Conservation (phyloP, 2,888 invertebrate genomes). For the Cabera pusaria region DNA sequence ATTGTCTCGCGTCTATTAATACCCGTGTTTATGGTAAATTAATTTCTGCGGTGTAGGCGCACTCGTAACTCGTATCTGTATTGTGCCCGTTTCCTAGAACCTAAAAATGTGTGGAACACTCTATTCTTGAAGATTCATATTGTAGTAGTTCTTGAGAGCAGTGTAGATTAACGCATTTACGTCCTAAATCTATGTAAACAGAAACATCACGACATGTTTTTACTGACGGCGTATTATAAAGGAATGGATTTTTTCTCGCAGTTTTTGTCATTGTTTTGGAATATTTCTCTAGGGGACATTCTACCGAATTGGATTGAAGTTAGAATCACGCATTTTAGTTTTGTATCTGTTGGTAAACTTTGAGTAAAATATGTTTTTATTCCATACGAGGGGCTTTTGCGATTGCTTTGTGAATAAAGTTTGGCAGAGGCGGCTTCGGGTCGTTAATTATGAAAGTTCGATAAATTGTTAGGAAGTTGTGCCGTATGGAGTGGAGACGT, state of each 20-base stretch:
- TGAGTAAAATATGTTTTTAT: constrained; percentile 27
- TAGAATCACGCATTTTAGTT: constrained; percentile 63
- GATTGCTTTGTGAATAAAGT: constrained; percentile 30
- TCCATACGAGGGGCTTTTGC: constrained; percentile 27
- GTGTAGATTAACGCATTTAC: no score
- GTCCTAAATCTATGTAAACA: no score
- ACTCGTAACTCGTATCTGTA: constrained; percentile 35
- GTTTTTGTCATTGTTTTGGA: constrained; percentile 74
- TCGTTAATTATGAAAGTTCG: constrained; percentile 55
- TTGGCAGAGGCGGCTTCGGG: constrained; percentile 36
- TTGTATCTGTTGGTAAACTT: constrained; percentile 33
- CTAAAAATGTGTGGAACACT: no score
- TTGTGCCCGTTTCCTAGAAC: constrained; percentile 22
- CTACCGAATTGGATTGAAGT: constrained; percentile 78
- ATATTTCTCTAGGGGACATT: constrained; percentile 73
- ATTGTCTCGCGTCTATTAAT: constrained; percentile 79
- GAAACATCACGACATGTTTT: no score
- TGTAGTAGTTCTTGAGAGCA: no score
- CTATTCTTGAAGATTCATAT: no score
- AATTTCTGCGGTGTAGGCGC: constrained; percentile 56
- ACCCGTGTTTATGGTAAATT: constrained; percentile 70
- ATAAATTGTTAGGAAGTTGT: constrained; percentile 63
- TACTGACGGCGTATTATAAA: constrained; percentile 29
- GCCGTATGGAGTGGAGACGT: constrained; percentile 50
- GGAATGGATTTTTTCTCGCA: constrained; percentile 60